phyloP scores from a whole-genome alignment of 2,113 vertebrate species.

The Piaya cayana region DNA sequence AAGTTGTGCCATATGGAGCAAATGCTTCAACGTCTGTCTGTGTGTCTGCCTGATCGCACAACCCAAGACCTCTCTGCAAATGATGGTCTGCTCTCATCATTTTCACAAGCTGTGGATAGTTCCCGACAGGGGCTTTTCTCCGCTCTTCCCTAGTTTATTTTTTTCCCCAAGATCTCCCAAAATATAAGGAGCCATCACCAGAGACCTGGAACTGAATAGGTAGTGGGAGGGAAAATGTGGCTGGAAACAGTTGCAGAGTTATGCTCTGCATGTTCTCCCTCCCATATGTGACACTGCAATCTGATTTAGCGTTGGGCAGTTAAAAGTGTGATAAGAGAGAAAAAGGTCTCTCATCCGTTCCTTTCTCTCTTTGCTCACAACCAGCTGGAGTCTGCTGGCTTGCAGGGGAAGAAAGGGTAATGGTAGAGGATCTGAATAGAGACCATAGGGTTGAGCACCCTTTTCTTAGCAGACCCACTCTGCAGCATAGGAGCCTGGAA shows the following conservation, averaged over 20 bases:
- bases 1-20: conserved; percentile 61
- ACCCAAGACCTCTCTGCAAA: conserved; percentile 4
- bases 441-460: neutral
- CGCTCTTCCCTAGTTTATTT: neutral
- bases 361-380: neutral
- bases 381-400: neutral
- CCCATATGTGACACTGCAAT: neutral
- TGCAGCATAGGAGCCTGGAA: neutral
- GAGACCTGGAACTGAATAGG: neutral
- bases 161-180: accelerated
- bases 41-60: conserved; percentile 5
- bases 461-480: neutral
- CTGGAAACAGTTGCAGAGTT: neutral
- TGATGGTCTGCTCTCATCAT: neutral
- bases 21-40: conserved; percentile 58
- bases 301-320: conserved; percentile 1
- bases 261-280: neutral
- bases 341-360: neutral
- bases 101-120: neutral
- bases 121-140: neutral
- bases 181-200: neutral
- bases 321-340: neutral
- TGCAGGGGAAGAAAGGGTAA: neutral
- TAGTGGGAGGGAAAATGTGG: neutral
- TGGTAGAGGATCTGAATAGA: neutral